phyloP scores from a whole-genome alignment of 2,888 invertebrate genomes.

The Eucera pruinosa region DNA sequence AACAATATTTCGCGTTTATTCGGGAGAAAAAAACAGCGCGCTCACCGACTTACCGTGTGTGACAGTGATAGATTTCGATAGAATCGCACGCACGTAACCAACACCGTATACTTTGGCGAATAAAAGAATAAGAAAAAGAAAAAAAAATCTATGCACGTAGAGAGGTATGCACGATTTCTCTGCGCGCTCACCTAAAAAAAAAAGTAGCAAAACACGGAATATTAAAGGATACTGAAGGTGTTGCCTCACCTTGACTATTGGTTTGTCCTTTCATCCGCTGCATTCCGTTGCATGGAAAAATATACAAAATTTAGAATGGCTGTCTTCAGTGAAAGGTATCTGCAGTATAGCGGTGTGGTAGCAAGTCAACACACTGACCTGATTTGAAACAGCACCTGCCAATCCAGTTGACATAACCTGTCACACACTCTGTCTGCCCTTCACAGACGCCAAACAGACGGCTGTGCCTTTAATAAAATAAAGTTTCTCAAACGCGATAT shows the following conservation, averaged over 20 bases:
- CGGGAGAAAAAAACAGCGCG: not conserved
- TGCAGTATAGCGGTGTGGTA: slow-evolving; percentile 68
- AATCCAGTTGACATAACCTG: slow-evolving; percentile 84
- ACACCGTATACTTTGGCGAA: no score
- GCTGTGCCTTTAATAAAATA: slow-evolving; percentile 60
- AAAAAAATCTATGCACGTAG: slow-evolving; percentile 13
- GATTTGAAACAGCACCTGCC: slow-evolving; percentile 81
- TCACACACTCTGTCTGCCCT: slow-evolving; percentile 68
- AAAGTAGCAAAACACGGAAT: not conserved
- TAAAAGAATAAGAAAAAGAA: no score
- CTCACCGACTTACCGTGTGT: not conserved
- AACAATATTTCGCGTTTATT: slow-evolving; percentile 13
- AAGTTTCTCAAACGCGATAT: slow-evolving; percentile 59
- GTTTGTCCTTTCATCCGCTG: slow-evolving; percentile 85
- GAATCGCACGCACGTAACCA: not conserved
- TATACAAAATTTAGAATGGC: slow-evolving; percentile 80
- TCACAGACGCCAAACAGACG: slow-evolving; percentile 63
- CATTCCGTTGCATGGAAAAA: slow-evolving; percentile 84
- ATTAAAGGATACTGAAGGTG: not conserved
- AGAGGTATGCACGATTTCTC: not conserved
- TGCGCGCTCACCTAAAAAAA: not conserved
- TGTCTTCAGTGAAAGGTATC: slow-evolving; percentile 73
- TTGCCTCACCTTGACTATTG: slow-evolving; percentile 82
- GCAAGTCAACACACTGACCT: slow-evolving; percentile 78
- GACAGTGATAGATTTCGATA: not conserved